phyloP scores from a whole-genome alignment of 2,888 invertebrate species.

The Agrilus cyanescens region DNA sequence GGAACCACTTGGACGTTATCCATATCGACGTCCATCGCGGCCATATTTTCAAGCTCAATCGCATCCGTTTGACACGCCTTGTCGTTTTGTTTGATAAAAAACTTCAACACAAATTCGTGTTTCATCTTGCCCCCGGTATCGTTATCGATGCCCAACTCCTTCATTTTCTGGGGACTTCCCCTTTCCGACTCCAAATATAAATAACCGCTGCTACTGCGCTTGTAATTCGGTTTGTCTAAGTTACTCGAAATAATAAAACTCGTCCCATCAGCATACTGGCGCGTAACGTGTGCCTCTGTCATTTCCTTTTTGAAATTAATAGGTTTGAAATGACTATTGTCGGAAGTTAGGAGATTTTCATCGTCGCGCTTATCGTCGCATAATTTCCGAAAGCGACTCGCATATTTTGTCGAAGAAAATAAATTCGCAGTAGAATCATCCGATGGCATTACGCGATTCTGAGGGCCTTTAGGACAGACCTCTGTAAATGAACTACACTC shows the following conservation, averaged over 20 bases:
- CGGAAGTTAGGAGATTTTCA: slow-evolving; percentile 50
- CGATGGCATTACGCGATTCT: slow-evolving; percentile 11
- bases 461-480: slow-evolving; percentile 35
- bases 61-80: slow-evolving; percentile 47
- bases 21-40: slow-evolving; percentile 1
- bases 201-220: slow-evolving; percentile 53
- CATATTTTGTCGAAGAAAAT: slow-evolving; percentile 4
- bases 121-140: slow-evolving; percentile 22
- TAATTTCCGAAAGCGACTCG: slow-evolving; percentile 6
- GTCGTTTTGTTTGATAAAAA: slow-evolving; percentile 48
- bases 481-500: slow-evolving; percentile 51
- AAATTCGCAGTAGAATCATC: slow-evolving; percentile 10
- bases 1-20: slow-evolving; percentile 17
- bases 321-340: slow-evolving; percentile 74
- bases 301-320: slow-evolving; percentile 47
- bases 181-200: slow-evolving; percentile 43
- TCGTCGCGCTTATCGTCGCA: slow-evolving; percentile 12
- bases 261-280: slow-evolving; percentile 54
- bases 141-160: slow-evolving; percentile 38
- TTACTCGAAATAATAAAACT: slow-evolving; percentile 55
- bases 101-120: slow-evolving; percentile 51
- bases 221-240: slow-evolving; percentile 47
- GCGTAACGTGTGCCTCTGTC: slow-evolving; percentile 33
- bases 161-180: slow-evolving; percentile 39
- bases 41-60: neutral